phyloP scores from a whole-genome alignment of 2,797 vertebrate genomes.

The Cichlasoma orientale region DNA sequence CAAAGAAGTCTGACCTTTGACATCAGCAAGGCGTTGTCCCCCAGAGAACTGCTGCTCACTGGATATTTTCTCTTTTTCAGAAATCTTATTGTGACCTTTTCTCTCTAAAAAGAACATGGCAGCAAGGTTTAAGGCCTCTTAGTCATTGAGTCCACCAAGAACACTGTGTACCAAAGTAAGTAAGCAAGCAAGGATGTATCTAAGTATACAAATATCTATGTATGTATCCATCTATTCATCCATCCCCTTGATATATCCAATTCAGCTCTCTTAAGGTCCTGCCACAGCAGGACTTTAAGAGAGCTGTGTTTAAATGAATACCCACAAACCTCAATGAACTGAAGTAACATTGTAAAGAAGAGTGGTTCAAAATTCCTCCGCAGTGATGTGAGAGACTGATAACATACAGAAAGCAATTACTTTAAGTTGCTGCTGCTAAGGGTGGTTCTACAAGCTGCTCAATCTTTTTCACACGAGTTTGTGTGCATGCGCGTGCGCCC shows the following conservation, averaged over 20 bases:
- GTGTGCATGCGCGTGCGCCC: rapidly evolving
- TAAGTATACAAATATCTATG: too few species aligned
- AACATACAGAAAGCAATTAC: background rate
- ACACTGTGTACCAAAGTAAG: background rate
- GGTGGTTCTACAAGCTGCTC: too few species aligned
- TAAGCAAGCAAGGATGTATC: background rate
- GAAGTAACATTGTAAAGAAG: background rate
- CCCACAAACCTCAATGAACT: background rate
- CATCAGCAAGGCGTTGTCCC: too few species aligned
- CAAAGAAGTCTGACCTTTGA: too few species aligned
- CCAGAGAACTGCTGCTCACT: background rate
- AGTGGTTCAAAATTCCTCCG: background rate
- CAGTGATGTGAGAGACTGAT: background rate
- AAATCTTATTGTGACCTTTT: background rate
- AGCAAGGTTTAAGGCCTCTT: background rate
- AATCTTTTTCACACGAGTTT: background rate
- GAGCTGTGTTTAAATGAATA: background rate
- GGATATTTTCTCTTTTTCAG: background rate
- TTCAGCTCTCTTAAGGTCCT: too few species aligned
- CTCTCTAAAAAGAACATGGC: background rate
- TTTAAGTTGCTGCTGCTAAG: background rate
- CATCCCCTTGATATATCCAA: background rate
- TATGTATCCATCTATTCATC: background rate
- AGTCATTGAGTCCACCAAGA: too few species aligned
- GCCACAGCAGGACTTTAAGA: background rate